Evolutionary conservation across 2,888 invertebrate genomes (phyloP).

Genomic region (Maniola hyperantus): DNA sequence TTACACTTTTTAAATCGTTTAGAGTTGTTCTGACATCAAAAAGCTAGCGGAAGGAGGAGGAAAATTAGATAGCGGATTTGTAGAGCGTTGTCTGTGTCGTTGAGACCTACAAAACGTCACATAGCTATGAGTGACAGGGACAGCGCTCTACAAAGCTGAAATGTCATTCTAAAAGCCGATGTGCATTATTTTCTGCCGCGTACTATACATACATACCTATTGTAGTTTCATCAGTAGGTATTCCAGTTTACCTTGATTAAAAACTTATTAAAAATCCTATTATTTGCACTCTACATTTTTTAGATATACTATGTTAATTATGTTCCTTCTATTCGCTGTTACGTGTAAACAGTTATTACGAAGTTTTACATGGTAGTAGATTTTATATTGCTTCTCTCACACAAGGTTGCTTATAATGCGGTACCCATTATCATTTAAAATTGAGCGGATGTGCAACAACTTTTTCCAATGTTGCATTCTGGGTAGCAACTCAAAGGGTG

Average conservation of each 20-base stretch:
- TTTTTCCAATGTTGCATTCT: conserved; percentile 28
- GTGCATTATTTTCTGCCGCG: no score
- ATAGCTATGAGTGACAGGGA: no score
- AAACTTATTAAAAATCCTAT: background rate
- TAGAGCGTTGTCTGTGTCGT: no score
- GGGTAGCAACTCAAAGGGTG: conserved; percentile 32
- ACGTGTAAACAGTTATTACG: conserved; percentile 7
- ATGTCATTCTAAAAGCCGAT: no score
- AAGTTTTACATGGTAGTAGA: conserved; percentile 14
- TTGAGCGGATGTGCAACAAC: conserved; percentile 34
- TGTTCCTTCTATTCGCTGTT: background rate
- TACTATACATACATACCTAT: no score
- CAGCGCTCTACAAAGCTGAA: no score
- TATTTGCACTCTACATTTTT: background rate
- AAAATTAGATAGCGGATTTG: no score
- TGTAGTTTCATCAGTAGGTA: no score
- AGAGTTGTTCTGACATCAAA: no score
- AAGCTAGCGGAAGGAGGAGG: no score
- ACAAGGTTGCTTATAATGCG: conserved; percentile 25
- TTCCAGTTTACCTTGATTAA: background rate
- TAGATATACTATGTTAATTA: background rate
- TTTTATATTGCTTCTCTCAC: conserved; percentile 15
- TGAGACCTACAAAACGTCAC: no score
- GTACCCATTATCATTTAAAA: conserved; percentile 35
- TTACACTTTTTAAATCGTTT: no score